Base-by-base conservation (phyloP, 1,140 invertebrate species). In the Conus betulinus region DNA sequence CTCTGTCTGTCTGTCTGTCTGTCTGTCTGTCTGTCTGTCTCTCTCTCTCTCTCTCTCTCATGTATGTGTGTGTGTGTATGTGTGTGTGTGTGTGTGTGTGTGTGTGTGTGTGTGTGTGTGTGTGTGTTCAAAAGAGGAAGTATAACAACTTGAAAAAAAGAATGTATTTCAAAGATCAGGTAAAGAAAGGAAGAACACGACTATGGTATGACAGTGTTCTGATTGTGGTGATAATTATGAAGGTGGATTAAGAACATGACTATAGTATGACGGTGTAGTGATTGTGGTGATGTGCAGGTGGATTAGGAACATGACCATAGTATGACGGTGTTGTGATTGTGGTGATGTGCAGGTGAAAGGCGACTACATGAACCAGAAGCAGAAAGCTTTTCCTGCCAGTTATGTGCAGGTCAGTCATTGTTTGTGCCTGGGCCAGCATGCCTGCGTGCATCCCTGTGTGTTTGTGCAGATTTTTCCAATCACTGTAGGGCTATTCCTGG, bases 321-420 rank as follows among this genome's bases (percentile, higher is more conserved):
- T 39, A 60, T 60, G 4, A 60, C 15, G 57, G 4, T 60, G 57
- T 60, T 1, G 15, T 60, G 57, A 60, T 60, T 8, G 15, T 60
- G 57, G 4, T 60, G 57, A 60, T 60, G 57, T 15, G 57, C 0
- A 4, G 57, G 10, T 5, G 25, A 96, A 97, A 90, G 98, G 98
- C 0, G 98, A 99, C 95, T 98, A 98, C 94, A 98, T 98, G 27
- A 98, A 97, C 8, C 97, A 98, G 95, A 97, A 97, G 60, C 97
- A 99, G 91, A 97, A 97, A 81, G 98, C 97, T 97, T 98, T 99
- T 95, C 98, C 98, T 1, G 97, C 98, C 5, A 99, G 98, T 95
- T 98, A 98, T 93, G 98, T 99, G 0, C 97, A 98, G 94, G 85
- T 87, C 39, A 17, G 79, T 81, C 23, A 71, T 20, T 20, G 13